Evolutionary conservation across 2,113 vertebrate species (phyloP).

Genomic region (Tachysurus vachellii): DNA sequence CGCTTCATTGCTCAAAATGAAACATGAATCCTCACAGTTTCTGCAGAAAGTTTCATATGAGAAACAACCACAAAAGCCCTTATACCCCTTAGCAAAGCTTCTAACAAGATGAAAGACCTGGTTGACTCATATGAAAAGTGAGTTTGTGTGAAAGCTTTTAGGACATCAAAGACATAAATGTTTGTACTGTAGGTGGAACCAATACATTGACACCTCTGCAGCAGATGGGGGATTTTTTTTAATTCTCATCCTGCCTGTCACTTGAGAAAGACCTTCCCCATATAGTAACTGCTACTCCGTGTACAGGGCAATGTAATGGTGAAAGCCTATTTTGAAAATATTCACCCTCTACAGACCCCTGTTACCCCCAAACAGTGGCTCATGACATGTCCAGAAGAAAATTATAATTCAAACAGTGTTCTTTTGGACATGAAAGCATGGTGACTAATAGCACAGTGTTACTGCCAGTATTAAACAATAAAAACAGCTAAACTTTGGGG

Average conservation of each 20-base stretch:
- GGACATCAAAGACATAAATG: constrained; percentile 41
- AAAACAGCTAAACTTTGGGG: constrained; percentile 59
- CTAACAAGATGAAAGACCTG: constrained; percentile 34
- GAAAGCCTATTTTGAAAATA: constrained; percentile 1
- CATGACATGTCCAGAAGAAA: constrained; percentile 53
- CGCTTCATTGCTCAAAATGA: constrained; percentile 40
- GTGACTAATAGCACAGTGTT: not conserved
- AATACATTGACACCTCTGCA: constrained; percentile 39
- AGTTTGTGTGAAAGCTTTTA: constrained; percentile 48
- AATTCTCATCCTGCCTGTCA: constrained; percentile 30
- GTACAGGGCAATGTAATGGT: not conserved
- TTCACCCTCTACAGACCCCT: not conserved
- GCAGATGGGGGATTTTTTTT: constrained; percentile 59
- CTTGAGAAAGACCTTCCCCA: constrained; percentile 35
- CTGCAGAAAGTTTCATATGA: constrained; percentile 34
- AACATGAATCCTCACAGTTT: constrained; percentile 54
- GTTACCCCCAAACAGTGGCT: constrained; percentile 42
- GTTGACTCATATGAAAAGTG: constrained; percentile 62
- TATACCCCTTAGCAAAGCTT: constrained; percentile 47
- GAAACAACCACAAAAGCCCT: constrained; percentile 54
- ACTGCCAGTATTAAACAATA: constrained; percentile 36
- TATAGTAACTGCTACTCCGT: constrained; percentile 20
- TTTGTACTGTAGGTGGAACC: constrained; percentile 44
- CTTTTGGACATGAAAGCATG: constrained; percentile 32
- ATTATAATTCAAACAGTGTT: constrained; percentile 21